These are phyloP conservation scores for Myanophis thanlyinensis DNA, from an alignment of 2,113 vertebrate species.

Conservation along the genomic window DNA sequence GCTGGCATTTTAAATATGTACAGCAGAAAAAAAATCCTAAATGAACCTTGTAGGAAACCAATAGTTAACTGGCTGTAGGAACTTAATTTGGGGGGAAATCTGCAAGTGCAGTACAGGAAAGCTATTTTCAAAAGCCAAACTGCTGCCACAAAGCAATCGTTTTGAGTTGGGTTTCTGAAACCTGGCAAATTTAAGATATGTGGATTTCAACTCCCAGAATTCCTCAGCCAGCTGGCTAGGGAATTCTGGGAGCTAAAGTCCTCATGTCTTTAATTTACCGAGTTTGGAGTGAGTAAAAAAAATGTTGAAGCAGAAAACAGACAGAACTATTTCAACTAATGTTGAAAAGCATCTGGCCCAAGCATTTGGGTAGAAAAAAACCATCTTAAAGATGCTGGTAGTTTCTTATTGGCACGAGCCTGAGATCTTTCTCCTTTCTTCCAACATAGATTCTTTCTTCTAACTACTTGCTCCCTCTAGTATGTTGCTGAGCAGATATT, in stretches of 20 bases:
- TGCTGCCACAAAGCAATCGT: accelerated
- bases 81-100: not conserved
- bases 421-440: not conserved
- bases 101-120: not conserved
- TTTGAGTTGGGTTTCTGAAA: not conserved
- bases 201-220: not conserved
- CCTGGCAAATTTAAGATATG: not conserved
- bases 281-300: not conserved
- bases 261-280: not conserved
- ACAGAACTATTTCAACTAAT: not conserved
- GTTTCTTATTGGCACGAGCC: not conserved
- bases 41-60: not conserved
- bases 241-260: not conserved
- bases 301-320: not conserved
- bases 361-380: not conserved
- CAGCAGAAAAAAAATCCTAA: constrained; percentile 31
- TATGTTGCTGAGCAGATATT: not conserved
- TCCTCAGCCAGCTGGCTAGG: not conserved
- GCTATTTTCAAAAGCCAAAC: not conserved
- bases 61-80: not conserved
- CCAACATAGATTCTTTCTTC: not conserved
- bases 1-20: not conserved
- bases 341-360: not conserved
- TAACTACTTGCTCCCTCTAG: not conserved
- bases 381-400: not conserved